Conservation (phyloP, 2,888 invertebrate genomes). For the Drosophila borborema region DNA sequence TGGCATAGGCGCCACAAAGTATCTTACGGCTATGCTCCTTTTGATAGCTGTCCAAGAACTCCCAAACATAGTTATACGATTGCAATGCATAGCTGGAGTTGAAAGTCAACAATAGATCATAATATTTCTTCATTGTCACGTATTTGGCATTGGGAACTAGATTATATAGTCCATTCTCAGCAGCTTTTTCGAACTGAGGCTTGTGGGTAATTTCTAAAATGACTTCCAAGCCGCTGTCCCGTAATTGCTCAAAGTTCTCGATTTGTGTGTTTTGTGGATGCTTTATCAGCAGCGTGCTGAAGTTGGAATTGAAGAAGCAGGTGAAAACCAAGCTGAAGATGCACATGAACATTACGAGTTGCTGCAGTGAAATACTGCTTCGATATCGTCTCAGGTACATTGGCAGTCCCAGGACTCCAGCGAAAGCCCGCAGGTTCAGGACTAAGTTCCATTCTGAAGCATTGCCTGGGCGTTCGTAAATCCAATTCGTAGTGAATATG, state of each 20-base stretch:
- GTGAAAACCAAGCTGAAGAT: slow-evolving; percentile 32
- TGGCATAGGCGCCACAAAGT: not conserved
- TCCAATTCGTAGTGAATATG: slow-evolving; percentile 1
- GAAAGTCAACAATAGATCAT: not conserved
- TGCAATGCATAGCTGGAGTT: slow-evolving; percentile 19
- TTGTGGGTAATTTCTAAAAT: not conserved
- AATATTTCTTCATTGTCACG: not conserved
- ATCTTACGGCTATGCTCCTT: not conserved
- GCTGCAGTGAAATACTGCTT: slow-evolving; percentile 16
- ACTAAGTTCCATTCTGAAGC: not conserved
- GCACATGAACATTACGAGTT: slow-evolving; percentile 31
- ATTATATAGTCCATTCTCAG: rapidly evolving
- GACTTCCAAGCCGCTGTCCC: slow-evolving; percentile 15
- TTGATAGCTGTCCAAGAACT: slow-evolving; percentile 3
- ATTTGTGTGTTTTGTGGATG: slow-evolving; percentile 14
- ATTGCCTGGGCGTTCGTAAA: not conserved
- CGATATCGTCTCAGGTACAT: slow-evolving; percentile 9
- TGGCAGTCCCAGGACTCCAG: slow-evolving; percentile 37
- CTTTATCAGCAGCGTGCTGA: slow-evolving; percentile 39
- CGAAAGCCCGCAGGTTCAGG: slow-evolving; percentile 27
- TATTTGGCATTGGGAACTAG: slow-evolving; percentile 1
- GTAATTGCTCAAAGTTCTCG: slow-evolving; percentile 25
- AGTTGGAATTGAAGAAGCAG: slow-evolving; percentile 39
- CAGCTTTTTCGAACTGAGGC: not conserved
- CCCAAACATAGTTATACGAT: not conserved